Evolutionary conservation across 2,888 invertebrate genomes (phyloP), one percentile per base, ranked within the genome.

Genomic region (Lymantria monacha): DNA sequence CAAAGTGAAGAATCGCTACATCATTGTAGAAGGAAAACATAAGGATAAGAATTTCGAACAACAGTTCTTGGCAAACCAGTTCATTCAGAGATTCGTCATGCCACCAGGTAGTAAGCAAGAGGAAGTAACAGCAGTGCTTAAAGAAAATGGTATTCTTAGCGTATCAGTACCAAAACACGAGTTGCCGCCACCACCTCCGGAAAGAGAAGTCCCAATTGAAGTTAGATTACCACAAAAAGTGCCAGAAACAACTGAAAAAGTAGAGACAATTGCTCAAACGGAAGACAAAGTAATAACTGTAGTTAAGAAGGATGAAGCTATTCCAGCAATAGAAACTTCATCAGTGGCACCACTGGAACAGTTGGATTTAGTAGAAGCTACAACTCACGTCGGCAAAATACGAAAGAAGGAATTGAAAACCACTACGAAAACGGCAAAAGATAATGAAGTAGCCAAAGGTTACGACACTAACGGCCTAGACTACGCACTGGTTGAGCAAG

Each of bases 381-480:
- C 88, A 2, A 85, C 87, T 0, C 85, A 88, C 53, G 76, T 82
- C 0, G 89, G 91, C 0, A 91, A 90, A 63, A 90, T 87, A n/a
- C 76, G 89, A 47, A 91, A 91, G 74, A 91, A 91, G 69, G 91
- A 90, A 15, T 62, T 91, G 14, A 91, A 90, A 49, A 76, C 74
- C 0, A 78, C 79, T 1, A 76, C 78, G 1, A 88, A 89, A 61
- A 76, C 77, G 2, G 60, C 79, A 1, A 87, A 87, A 51, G 87
- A 88, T 54, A 91, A 91, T 53, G 89, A 90, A 74, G 90, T 90
- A 12, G 75, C 83, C 0, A 89, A 90, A 59, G 82, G 81, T 1
- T 63, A 75, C 0, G 85, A 87, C 1, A 78, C 68, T 0, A 89
- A 89, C 44, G 85, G 79, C 1, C 51, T 89, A 13, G 89, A 90